Evolutionary conservation across 1,140 invertebrate species (phyloP).

Genomic region (Aphelinus atriplicis): DNA sequence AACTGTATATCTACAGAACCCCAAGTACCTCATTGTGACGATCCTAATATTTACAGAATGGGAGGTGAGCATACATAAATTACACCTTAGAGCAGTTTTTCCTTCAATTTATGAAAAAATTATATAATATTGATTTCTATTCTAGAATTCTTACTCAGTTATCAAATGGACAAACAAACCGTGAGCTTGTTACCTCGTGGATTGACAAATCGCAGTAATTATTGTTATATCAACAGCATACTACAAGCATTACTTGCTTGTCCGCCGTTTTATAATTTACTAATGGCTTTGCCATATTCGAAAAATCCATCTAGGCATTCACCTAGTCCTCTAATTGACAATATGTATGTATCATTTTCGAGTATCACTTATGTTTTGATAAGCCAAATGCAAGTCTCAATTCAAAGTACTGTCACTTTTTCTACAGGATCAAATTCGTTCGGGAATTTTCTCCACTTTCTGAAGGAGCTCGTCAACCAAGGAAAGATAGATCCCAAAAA

Average conservation of each 20-base stretch:
- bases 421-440: slow-evolving; percentile 72
- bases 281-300: slow-evolving; percentile 76
- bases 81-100: not conserved
- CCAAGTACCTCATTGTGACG: slow-evolving; percentile 60
- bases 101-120: slow-evolving; percentile 9
- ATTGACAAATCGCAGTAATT: slow-evolving; percentile 81
- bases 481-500: slow-evolving; percentile 63
- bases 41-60: slow-evolving; percentile 73
- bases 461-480: slow-evolving; percentile 64
- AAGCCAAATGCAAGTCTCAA: slow-evolving; percentile 14
- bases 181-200: slow-evolving; percentile 85
- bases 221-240: slow-evolving; percentile 95
- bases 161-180: slow-evolving; percentile 78
- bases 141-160: slow-evolving; percentile 77
- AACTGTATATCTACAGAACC: slow-evolving; percentile 12
- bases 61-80: slow-evolving; percentile 67
- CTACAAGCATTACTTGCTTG: slow-evolving; percentile 90
- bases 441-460: slow-evolving; percentile 75
- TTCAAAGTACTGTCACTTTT: slow-evolving; percentile 24
- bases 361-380: slow-evolving; percentile 32
- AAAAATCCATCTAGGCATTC: slow-evolving; percentile 69
- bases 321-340: slow-evolving; percentile 90
- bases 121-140: slow-evolving; percentile 52
- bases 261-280: slow-evolving; percentile 91
- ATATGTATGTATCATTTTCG: slow-evolving; percentile 76